phyloP scores from a whole-genome alignment of 2,888 invertebrate species.

The Phyllotreta striolata region DNA sequence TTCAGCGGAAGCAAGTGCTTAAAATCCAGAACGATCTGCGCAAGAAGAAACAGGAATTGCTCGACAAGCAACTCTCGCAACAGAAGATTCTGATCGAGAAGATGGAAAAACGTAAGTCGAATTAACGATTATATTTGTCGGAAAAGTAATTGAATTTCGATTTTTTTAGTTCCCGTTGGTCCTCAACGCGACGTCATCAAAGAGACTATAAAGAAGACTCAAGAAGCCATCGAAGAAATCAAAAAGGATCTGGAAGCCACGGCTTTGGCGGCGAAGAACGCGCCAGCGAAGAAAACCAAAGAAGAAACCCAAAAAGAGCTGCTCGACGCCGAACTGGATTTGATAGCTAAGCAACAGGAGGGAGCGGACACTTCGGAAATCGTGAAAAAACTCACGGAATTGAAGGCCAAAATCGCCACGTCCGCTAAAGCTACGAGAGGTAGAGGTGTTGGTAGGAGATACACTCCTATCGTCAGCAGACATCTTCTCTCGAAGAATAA shows the following conservation, averaged over 20 bases:
- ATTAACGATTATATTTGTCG: not conserved
- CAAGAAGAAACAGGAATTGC: conserved; percentile 83
- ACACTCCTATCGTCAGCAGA: conserved; percentile 53
- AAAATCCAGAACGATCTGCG: conserved; percentile 83
- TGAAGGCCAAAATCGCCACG: conserved; percentile 66
- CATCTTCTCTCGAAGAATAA: conserved; percentile 59
- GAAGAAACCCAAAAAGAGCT: conserved; percentile 71
- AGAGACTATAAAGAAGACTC: conserved; percentile 82
- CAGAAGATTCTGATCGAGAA: conserved; percentile 84
- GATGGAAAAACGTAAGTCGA: conserved; percentile 74
- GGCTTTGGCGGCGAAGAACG: conserved; percentile 57
- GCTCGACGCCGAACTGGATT: conserved; percentile 88
- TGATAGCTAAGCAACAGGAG: conserved; percentile 87
- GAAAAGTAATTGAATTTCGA: too few species aligned
- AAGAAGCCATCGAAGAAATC: conserved; percentile 82
- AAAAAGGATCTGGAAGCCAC: conserved; percentile 68
- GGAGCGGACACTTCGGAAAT: conserved; percentile 87
- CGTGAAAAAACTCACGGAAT: conserved; percentile 77
- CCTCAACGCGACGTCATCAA: conserved; percentile 79
- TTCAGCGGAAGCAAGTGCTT: conserved; percentile 76
- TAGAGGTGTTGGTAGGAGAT: conserved; percentile 59
- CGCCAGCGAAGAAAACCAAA: conserved; percentile 49
- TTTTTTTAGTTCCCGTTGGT: conserved; percentile 66
- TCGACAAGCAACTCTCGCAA: conserved; percentile 90
- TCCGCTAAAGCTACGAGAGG: conserved; percentile 44